Evolutionary conservation across 2,888 invertebrate species (phyloP), one percentile per base, ranked within the genome.

Genomic region (Cephonodes hylas): DNA sequence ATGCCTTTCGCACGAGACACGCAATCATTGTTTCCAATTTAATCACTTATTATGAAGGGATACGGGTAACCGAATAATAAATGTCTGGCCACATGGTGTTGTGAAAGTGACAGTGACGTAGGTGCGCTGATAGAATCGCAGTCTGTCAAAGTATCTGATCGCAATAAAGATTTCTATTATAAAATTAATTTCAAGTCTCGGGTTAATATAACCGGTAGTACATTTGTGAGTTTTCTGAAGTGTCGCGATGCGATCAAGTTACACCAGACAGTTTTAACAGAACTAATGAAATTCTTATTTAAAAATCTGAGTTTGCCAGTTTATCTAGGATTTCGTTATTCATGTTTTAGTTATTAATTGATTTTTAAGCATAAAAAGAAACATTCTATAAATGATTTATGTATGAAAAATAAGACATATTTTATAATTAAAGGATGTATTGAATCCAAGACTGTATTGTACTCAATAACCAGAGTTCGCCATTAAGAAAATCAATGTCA

Each of bases 41-140:
- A 42, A 42, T 44, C 58, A 59, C 23, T 59, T 42, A 27, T 53
- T 53, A 59, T 25, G 27, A 44, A 59, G 44, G 58, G 42, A 18
- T 59, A n/a, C 7, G 23, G 22, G 20, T 5, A 13, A 20, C 20
- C 44, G 27, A 59, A 59, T 42, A 59, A 59, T 58, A 23, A 48
- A 58, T 34, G 42, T 15, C 13, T 27, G 42, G 27, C 23, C 58
- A 42, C 27, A 27, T 44, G 58, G 42, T 44, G 20, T 59, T 27
- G 25, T 13, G 27, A 25, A 25, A 58, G 42, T 59, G 58, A 59
- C 58, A 18, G 23, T 59, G 58, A 59, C 44, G 23, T 8, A 42
- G 58, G 58, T 59, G 25, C 15, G 15, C n/a, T 20, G 18, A 38
- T 38, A 44, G 58, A 23, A 25, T 20, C 44, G 58, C 10, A 13